phyloP scores from a whole-genome alignment of 1,140 invertebrate genomes.

The Pomacea maculata region DNA sequence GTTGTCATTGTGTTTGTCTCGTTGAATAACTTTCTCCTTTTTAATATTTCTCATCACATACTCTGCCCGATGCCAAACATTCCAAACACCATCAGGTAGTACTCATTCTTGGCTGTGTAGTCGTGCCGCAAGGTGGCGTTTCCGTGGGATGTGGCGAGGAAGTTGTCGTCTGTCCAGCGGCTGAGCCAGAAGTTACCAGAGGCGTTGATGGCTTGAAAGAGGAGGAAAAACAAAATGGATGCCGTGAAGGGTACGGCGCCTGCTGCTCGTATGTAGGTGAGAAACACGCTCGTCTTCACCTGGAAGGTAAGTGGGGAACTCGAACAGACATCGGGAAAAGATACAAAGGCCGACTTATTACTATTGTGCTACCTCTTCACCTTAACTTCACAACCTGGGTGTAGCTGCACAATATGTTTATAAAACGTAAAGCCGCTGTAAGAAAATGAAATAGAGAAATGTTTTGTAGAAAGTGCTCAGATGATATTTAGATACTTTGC shows the following conservation, averaged over 20 bases:
- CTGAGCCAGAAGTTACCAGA: constrained; percentile 59
- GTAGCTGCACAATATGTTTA: too few relatives aligned
- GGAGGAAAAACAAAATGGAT: constrained; percentile 43
- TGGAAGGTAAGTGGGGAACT: constrained; percentile 54
- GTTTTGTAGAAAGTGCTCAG: too few relatives aligned
- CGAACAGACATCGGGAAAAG: too few relatives aligned
- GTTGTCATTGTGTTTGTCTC: too few relatives aligned
- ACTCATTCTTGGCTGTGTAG: constrained; percentile 23
- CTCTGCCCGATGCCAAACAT: constrained; percentile 58
- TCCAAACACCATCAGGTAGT: constrained; percentile 53
- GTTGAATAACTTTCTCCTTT: too few relatives aligned
- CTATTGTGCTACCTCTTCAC: too few relatives aligned
- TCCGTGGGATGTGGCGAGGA: constrained; percentile 26
- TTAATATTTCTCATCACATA: constrained; percentile 37
- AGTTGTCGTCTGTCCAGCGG: constrained; percentile 57
- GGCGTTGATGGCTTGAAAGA: constrained; percentile 49
- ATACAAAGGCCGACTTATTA: too few relatives aligned
- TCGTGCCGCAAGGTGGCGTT: constrained; percentile 14
- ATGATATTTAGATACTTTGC: too few relatives aligned
- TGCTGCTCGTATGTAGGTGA: constrained; percentile 87
- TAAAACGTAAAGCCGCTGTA: too few relatives aligned
- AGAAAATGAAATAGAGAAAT: too few relatives aligned
- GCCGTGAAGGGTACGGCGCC: constrained; percentile 75
- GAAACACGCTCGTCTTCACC: constrained; percentile 88
- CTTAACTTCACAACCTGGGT: too few relatives aligned